Evolutionary conservation across 35 echinoderm and acorn worm species (phyloP), one percentile per base, ranked within the genome.

Genomic region (Heliocidaris tuberculata): DNA sequence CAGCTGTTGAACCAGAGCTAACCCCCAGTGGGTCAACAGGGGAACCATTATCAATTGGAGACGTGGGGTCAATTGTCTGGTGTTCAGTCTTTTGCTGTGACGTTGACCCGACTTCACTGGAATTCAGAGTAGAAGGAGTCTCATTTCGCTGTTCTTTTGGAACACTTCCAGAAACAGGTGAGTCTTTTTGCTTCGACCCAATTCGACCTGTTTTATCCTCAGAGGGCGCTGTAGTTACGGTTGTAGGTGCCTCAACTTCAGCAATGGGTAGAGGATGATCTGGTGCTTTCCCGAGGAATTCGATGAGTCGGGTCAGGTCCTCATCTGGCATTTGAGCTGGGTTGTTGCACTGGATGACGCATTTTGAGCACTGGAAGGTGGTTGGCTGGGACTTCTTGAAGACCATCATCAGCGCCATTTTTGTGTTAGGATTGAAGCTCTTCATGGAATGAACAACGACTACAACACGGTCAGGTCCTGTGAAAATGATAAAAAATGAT

Each of bases 361-460:
- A 91, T 6, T 24, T 49, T 4, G 89, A 91, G 48, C 89, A 91
- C 31, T 91, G 31, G 15, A 91, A 91, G 42, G 89, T 91, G 17
- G 89, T 91, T 49, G 89, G 89, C 48, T 91, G 89, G 21, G 89
- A 47, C 21, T 35, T 49, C 48, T 49, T 91, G 48, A 91, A 91
- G 31, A 91, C 17, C 89, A 91, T 48, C 89, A 91, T 91, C 89
- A 47, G 48, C 12, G 48, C 35, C 21, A 27, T 35, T 31, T 49
- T 91, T 5, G 89, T 91, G 31, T 21, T 27, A 32, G 31, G 10
- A 35, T 49, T 91, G 89, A 91, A 91, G 48, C 48, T 91, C 21
- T 35, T n/a, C 89, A 91, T 32, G 31, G 89, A 91, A 24, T 91
- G 48, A 32, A 49, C 89, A 49, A 91, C 32, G 31, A 91, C 89